Conservation (phyloP, 2,888 invertebrate species). For the Apodemia duryi region DNA sequence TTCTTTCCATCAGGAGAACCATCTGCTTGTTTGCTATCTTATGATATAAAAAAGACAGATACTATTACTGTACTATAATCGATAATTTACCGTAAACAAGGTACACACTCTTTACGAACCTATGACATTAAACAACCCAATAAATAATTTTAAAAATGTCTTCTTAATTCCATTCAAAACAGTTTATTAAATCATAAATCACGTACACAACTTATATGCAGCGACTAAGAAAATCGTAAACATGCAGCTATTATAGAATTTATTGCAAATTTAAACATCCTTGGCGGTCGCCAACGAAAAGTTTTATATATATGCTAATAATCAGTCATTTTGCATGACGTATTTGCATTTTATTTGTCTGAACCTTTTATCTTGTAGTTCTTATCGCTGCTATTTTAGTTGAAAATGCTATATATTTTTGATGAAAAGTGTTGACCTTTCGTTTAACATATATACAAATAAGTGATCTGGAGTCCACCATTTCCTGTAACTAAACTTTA, state of each 20-base stretch:
- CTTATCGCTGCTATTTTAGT: neutral
- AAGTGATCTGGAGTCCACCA: too few relatives aligned
- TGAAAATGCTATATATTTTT: too few relatives aligned
- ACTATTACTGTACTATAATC: too few relatives aligned
- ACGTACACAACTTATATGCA: slow-evolving; percentile 39
- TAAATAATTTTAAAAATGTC: neutral
- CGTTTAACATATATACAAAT: too few relatives aligned
- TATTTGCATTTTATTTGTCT: slow-evolving; percentile 4
- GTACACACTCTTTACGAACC: too few relatives aligned
- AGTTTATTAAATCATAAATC: slow-evolving; percentile 51
- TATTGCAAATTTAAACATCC: slow-evolving; percentile 39
- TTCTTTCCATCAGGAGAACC: too few relatives aligned
- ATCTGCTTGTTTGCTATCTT: too few relatives aligned
- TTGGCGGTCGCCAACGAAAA: slow-evolving; percentile 37
- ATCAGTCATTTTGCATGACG: slow-evolving; percentile 1
- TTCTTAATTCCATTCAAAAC: slow-evolving; percentile 7
- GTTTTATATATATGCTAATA: slow-evolving; percentile 22
- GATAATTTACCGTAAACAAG: too few relatives aligned
- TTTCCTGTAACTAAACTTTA: too few relatives aligned
- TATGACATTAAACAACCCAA: too few relatives aligned
- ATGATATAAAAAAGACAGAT: too few relatives aligned
- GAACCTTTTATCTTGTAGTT: neutral
- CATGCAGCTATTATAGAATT: slow-evolving; percentile 47
- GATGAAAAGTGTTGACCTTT: too few relatives aligned
- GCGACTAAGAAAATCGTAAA: slow-evolving; percentile 38